A percentile compares a stretch with the other conserved stretches of the same genome.
Evolutionary conservation across 2,797 vertebrate species (phyloP).

Genomic region (Sebastes taczanowskii): DNA sequence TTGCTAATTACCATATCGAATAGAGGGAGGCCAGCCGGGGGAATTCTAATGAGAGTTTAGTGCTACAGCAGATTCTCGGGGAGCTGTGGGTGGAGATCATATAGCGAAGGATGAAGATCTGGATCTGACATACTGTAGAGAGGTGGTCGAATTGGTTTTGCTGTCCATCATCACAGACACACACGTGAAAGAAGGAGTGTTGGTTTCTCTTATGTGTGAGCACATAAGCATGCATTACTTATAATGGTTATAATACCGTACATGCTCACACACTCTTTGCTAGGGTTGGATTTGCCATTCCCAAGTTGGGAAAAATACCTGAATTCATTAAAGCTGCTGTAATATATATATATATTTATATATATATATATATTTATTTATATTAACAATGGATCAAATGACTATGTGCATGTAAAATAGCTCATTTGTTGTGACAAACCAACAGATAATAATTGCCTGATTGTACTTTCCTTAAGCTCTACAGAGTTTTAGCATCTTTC

Average conservation of each 20-base stretch:
- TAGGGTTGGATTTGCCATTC: background rate
- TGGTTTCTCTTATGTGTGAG: background rate
- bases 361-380: background rate
- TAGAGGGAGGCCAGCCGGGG: constrained; percentile 67
- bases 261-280: background rate
- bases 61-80: constrained; percentile 46
- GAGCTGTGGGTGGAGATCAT: constrained; percentile 62
- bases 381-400: background rate
- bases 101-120: constrained; percentile 40
- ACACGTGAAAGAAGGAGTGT: background rate
- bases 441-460: background rate
- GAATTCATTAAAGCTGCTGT: background rate
- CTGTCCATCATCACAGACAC: constrained; percentile 9
- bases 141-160: constrained; percentile 2
- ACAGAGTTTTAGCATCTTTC: background rate
- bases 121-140: constrained; percentile 24
- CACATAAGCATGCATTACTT: background rate
- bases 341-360: background rate
- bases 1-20: constrained; percentile 80
- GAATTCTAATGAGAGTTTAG: constrained; percentile 77
- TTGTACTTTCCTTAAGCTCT: background rate
- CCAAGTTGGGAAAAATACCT: background rate
- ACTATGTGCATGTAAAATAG: background rate
- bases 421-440: background rate
- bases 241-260: background rate